phyloP scores from a whole-genome alignment of 2,888 invertebrate genomes.

The Sceliomorpha sp. region DNA sequence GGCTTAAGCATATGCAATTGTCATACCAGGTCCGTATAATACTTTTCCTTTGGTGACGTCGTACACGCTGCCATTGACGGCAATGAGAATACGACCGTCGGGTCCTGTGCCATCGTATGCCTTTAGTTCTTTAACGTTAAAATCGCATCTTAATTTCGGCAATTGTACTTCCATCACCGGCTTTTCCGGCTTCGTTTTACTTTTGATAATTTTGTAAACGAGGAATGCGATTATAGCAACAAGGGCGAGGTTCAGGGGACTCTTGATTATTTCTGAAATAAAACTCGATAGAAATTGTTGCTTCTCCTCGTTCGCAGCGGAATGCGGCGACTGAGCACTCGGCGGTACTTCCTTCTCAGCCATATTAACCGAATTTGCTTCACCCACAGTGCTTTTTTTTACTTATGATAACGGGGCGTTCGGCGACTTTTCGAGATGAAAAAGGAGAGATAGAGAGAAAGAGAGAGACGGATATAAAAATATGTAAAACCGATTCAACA shows the following conservation, averaged over 20 bases:
- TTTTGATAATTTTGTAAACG: slow-evolving; percentile 88
- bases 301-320: slow-evolving; percentile 55
- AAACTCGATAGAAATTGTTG: slow-evolving; percentile 76
- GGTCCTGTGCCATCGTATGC: slow-evolving; percentile 92
- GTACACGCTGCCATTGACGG: slow-evolving; percentile 96
- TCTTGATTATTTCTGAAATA: slow-evolving; percentile 84
- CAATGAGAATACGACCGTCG: slow-evolving; percentile 94
- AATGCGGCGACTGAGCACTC: slow-evolving; percentile 57
- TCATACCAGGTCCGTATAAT: slow-evolving; percentile 95
- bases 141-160: slow-evolving; percentile 93
- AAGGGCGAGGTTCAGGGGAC: slow-evolving; percentile 87
- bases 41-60: slow-evolving; percentile 94
- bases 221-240: slow-evolving; percentile 86
- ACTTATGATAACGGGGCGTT: background rate
- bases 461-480: no score
- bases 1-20: no score
- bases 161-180: slow-evolving; percentile 83
- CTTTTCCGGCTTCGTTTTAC: slow-evolving; percentile 75
- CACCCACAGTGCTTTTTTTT: no score
- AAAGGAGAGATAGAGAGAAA: no score
- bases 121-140: slow-evolving; percentile 92
- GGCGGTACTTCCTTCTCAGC: slow-evolving; percentile 70
- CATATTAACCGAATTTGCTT: slow-evolving; percentile 23
- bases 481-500: no score
- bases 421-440: no score